Percentiles rank a stretch among this genome's conserved stretches.
Conservation (phyloP, 2,113 vertebrate species). For the Hydropotes inermis region DNA sequence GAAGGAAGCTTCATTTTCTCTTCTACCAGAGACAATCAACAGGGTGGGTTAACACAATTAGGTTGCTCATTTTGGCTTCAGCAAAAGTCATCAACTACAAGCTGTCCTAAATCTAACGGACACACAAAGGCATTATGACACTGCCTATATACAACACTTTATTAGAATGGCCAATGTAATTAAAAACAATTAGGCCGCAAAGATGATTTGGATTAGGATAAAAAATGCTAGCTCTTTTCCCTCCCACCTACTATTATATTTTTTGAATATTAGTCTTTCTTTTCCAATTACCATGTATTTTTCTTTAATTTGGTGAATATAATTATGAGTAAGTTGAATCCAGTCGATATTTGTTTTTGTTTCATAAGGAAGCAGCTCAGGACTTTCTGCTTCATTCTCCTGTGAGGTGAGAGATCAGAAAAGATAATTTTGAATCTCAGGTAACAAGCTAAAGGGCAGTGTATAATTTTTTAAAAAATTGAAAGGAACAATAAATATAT, state of each 20-base stretch:
- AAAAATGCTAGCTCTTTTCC: background rate
- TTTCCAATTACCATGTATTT: background rate
- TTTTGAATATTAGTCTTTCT: background rate
- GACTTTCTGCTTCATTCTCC: background rate
- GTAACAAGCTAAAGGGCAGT: background rate
- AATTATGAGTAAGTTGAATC: background rate
- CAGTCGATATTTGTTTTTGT: background rate
- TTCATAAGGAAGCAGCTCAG: background rate
- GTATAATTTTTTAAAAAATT: background rate
- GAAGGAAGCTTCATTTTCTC: background rate
- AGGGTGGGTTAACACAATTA: constrained; percentile 10
- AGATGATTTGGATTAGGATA: background rate
- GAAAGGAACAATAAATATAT: background rate
- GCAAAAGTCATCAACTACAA: background rate
- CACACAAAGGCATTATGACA: background rate
- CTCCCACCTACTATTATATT: background rate
- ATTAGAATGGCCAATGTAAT: background rate
- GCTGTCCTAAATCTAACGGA: background rate
- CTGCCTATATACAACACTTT: background rate
- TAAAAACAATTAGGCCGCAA: background rate
- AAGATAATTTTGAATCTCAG: background rate
- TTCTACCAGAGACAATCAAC: constrained; percentile 7
- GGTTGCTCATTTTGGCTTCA: background rate
- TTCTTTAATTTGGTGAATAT: background rate
- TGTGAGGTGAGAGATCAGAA: background rate